Evolutionary conservation across 2,797 vertebrate species (phyloP).

Genomic region (Dromococcyx pavoninus): DNA sequence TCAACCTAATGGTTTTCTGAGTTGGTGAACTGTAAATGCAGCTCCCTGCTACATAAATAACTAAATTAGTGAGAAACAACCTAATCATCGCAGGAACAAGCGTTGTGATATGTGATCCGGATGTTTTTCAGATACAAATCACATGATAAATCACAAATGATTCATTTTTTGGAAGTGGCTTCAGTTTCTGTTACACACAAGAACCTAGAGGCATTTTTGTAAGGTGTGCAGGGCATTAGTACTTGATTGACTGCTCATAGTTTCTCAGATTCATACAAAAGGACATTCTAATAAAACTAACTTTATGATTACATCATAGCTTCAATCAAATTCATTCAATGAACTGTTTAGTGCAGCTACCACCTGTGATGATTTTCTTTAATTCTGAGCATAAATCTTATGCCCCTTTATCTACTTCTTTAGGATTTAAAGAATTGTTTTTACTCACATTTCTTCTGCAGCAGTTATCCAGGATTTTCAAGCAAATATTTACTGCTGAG

Average conservation of each 20-base stretch:
- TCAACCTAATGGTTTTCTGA: neutral
- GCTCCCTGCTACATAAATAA: neutral
- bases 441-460: neutral
- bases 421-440: neutral
- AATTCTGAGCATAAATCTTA: neutral
- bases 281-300: neutral
- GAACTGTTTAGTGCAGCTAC: neutral
- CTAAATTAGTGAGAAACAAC: neutral
- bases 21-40: neutral
- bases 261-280: neutral
- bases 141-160: neutral
- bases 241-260: neutral
- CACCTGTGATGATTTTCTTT: neutral
- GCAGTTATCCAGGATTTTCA: neutral
- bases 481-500: neutral
- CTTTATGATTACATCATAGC: neutral
- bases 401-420: neutral
- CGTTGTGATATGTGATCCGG: neutral
- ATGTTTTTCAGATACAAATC: neutral
- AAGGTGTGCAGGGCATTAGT: neutral
- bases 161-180: neutral
- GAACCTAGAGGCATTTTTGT: neutral
- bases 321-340: neutral
- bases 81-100: neutral
- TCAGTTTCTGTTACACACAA: neutral